phyloP scores from a whole-genome alignment of 2,797 vertebrate species.

The Cossypha heuglini region DNA sequence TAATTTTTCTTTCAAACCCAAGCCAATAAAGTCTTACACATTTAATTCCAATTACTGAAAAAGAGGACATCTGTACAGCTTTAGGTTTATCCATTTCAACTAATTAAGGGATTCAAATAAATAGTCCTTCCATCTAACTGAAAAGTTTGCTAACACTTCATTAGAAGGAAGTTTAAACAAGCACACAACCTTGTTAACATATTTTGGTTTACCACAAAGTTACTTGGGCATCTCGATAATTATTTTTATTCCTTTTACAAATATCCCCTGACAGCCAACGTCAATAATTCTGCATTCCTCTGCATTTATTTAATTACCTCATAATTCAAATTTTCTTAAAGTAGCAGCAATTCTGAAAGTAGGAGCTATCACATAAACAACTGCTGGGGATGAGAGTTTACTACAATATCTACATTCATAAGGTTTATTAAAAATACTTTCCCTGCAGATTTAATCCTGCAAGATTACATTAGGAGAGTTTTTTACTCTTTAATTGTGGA shows the following conservation, averaged over 20 bases:
- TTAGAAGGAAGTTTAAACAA: slow-evolving; percentile 77
- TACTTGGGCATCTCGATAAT: slow-evolving; percentile 47
- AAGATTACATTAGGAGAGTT: background rate
- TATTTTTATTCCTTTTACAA: slow-evolving; percentile 66
- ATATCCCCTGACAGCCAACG: slow-evolving; percentile 52
- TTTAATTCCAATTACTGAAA: slow-evolving; percentile 76
- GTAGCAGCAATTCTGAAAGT: background rate
- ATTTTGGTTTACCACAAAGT: slow-evolving; percentile 73
- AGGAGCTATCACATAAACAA: background rate
- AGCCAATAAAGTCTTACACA: slow-evolving; percentile 74
- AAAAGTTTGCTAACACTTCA: slow-evolving; percentile 76
- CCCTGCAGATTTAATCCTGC: background rate
- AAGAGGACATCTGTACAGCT: slow-evolving; percentile 71
- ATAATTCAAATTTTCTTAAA: slow-evolving; percentile 31
- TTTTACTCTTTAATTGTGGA: background rate
- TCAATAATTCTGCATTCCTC: slow-evolving; percentile 49
- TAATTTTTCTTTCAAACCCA: slow-evolving; percentile 72
- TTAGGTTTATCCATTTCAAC: slow-evolving; percentile 62
- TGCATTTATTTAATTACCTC: slow-evolving; percentile 27
- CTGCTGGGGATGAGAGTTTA: background rate
- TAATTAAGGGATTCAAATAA: slow-evolving; percentile 74
- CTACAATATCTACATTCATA: background rate
- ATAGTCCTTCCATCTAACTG: slow-evolving; percentile 72
- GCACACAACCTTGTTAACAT: slow-evolving; percentile 72
- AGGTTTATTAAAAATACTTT: background rate